Percentiles rank a stretch among this genome's conserved stretches.
Conservation (phyloP, 2,797 vertebrate species). For the Merluccius polli region DNA sequence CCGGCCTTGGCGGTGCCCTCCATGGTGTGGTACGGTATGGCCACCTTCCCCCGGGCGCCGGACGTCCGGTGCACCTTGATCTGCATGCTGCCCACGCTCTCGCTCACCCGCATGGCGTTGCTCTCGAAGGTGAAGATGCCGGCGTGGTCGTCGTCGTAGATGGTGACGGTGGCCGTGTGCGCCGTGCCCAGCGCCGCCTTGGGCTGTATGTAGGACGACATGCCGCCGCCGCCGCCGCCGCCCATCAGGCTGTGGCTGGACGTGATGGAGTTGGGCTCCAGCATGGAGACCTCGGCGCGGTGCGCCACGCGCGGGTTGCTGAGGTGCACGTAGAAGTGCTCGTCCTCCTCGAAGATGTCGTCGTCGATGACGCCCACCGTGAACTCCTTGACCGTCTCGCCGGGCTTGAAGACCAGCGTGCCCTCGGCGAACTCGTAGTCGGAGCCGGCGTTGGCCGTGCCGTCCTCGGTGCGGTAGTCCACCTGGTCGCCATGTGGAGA, state of each 20-base stretch:
- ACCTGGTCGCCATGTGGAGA: constrained; percentile 54
- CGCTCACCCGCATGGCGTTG: constrained; percentile 69
- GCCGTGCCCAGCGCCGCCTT: constrained; percentile 74
- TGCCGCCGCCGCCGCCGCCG: too few species aligned
- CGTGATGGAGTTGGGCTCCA: constrained; percentile 49
- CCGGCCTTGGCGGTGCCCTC: constrained; percentile 75
- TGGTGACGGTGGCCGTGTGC: constrained; percentile 80
- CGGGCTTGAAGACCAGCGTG: constrained; percentile 78
- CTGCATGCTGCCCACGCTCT: constrained; percentile 72
- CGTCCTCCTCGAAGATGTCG: constrained; percentile 85
- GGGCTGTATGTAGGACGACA: constrained; percentile 56
- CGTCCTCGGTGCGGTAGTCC: constrained; percentile 83
- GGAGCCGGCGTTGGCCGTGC: constrained; percentile 81
- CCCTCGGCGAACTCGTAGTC: constrained; percentile 85
- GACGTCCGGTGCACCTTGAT: constrained; percentile 74
- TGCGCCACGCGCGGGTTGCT: constrained; percentile 74
- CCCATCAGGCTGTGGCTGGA: constrained; percentile 69
- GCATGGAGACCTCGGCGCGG: constrained; percentile 60
- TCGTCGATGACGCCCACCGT: constrained; percentile 83
- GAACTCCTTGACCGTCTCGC: constrained; percentile 77
- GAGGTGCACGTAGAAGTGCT: constrained; percentile 82
- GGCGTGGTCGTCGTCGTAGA: constrained; percentile 85
- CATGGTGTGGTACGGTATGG: constrained; percentile 73
- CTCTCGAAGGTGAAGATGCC: constrained; percentile 83
- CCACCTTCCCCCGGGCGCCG: constrained; percentile 72